Percentiles rank a stretch among this genome's conserved stretches.
These are phyloP conservation scores for Philopedon plagiatum DNA, from an alignment of 2,888 invertebrate genomes.

Conservation along the genomic window DNA sequence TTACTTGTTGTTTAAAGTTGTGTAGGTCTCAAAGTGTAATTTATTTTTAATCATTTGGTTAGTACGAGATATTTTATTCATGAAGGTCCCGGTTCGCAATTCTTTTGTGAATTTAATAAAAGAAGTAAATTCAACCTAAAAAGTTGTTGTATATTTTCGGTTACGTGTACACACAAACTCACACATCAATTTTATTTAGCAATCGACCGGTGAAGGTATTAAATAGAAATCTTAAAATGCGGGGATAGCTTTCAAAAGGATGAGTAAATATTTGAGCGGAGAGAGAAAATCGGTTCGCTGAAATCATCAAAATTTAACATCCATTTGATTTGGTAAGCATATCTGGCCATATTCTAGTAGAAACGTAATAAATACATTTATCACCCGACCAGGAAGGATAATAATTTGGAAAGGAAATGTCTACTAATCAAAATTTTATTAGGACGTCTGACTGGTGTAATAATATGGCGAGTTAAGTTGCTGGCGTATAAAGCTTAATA, in stretches of 20 bases:
- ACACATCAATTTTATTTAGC: constrained; percentile 3
- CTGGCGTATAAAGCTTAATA: constrained; percentile 3
- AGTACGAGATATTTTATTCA: no score
- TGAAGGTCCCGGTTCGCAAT: no score
- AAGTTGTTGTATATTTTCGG: not conserved
- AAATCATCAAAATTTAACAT: constrained; percentile 43
- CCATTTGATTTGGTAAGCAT: constrained; percentile 34
- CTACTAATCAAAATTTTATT: constrained; percentile 48
- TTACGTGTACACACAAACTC: not conserved
- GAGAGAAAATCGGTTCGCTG: constrained; percentile 26
- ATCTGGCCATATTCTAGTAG: constrained; percentile 33
- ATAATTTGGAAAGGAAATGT: constrained; percentile 45
- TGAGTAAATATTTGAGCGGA: constrained; percentile 31
- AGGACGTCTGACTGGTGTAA: constrained; percentile 40
- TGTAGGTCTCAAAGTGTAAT: no score
- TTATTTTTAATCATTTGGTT: no score
- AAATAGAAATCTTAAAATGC: constrained; percentile 27
- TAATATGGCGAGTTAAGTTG: constrained; percentile 18
- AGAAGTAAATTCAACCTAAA: not conserved
- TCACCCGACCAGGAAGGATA: constrained; percentile 38
- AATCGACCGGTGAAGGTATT: constrained; percentile 5
- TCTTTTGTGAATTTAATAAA: not conserved
- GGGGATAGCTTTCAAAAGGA: constrained; percentile 16
- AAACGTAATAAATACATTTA: constrained; percentile 47
- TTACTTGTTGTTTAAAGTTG: no score